These are phyloP conservation scores for Diarsia brunnea DNA, from an alignment of 2,888 invertebrate species.

Conservation along the genomic window DNA sequence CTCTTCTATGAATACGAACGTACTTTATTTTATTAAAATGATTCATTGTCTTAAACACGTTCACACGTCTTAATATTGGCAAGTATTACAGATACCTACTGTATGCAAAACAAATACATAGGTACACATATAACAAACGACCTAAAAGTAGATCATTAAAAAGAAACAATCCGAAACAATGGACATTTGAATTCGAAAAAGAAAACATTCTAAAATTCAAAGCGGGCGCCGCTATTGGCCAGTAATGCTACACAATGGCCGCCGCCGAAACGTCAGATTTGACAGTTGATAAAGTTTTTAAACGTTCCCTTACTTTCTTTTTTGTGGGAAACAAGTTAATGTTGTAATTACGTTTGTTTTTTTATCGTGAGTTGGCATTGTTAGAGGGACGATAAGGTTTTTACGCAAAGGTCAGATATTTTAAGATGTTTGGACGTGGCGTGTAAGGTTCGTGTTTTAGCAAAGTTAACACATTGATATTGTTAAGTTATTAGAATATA, in stretches of 20 bases:
- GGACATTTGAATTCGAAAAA: slow-evolving; percentile 76
- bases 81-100: background rate
- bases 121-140: background rate
- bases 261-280: slow-evolving; percentile 85
- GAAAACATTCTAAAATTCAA: slow-evolving; percentile 83
- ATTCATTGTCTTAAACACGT: background rate
- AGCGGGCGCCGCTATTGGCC: slow-evolving; percentile 81
- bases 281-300: slow-evolving; percentile 80
- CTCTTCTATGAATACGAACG: too few species aligned
- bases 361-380: slow-evolving; percentile 38
- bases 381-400: slow-evolving; percentile 41
- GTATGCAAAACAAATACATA: background rate
- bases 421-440: background rate
- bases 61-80: background rate
- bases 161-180: slow-evolving; percentile 77
- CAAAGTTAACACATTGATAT: background rate
- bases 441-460: slow-evolving; percentile 23
- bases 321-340: slow-evolving; percentile 67
- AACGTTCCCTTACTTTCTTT: slow-evolving; percentile 66
- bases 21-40: too few species aligned
- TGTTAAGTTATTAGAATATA: slow-evolving; percentile 13
- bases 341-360: slow-evolving; percentile 60
- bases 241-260: slow-evolving; percentile 80
- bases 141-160: slow-evolving; percentile 62
- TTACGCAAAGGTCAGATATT: slow-evolving; percentile 47